Conservation (phyloP, 2,888 invertebrate genomes). For the Eristalis pertinax region DNA sequence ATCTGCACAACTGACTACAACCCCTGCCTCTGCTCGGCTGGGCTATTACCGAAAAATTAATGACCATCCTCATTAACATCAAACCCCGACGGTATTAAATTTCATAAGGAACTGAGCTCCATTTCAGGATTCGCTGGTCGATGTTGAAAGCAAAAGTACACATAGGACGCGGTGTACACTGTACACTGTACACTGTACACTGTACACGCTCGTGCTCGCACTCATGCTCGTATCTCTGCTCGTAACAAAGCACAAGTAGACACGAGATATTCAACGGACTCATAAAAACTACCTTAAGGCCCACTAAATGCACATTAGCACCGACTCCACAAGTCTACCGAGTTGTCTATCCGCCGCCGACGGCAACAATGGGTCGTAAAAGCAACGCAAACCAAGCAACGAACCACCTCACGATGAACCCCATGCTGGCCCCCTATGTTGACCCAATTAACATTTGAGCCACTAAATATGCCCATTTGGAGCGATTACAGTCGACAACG, state of each 20-base stretch:
- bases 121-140: constrained; percentile 9
- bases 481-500: constrained; percentile 35
- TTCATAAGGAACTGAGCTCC: constrained; percentile 9
- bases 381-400: constrained; percentile 26
- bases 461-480: constrained; percentile 67
- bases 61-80: constrained; percentile 2
- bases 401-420: constrained; percentile 56
- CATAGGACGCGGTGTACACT: not conserved
- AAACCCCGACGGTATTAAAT: not conserved
- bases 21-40: not conserved
- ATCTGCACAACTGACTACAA: not conserved
- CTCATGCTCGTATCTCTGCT: not conserved
- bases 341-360: not conserved
- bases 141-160: constrained; percentile 16
- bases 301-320: constrained; percentile 43
- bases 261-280: constrained; percentile 7
- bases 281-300: constrained; percentile 43
- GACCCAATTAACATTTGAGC: constrained; percentile 67
- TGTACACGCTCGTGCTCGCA: not conserved
- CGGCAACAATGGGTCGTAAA: constrained; percentile 65
- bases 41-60: not conserved
- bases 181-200: no score
- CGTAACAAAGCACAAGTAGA: constrained; percentile 7
- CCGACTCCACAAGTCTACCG: constrained; percentile 17
- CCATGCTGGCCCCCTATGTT: constrained; percentile 57